Conservation (phyloP, 1,140 invertebrate species). For the Camponotus vicinus region DNA sequence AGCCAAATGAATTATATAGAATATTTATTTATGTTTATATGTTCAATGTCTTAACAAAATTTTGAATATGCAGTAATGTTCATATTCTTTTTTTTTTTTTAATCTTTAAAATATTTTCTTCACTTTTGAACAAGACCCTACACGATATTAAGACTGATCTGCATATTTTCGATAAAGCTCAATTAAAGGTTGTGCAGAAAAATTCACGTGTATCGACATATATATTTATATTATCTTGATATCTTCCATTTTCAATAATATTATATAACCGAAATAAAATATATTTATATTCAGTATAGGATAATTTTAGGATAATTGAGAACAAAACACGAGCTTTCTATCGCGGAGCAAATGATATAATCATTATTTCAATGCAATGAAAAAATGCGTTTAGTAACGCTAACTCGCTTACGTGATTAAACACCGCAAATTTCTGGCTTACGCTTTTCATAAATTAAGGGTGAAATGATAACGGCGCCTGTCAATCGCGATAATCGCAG, state of each 20-base stretch:
- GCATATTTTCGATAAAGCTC: background rate
- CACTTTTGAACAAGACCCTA: too few species aligned
- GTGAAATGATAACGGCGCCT: slow-evolving; percentile 47
- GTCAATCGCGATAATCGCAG: slow-evolving; percentile 39
- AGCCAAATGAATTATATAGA: too few species aligned
- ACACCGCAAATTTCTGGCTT: slow-evolving; percentile 44
- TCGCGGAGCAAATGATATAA: slow-evolving; percentile 10
- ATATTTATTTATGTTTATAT: too few species aligned
- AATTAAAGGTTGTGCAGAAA: background rate
- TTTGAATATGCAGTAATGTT: too few species aligned
- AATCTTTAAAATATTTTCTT: too few species aligned
- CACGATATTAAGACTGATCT: slow-evolving; percentile 23
- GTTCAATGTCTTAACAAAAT: too few species aligned
- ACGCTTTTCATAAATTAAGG: slow-evolving; percentile 53
- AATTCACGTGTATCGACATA: background rate
- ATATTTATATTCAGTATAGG: background rate
- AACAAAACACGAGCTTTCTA: background rate
- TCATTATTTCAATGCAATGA: slow-evolving; percentile 32
- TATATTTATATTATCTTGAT: background rate
- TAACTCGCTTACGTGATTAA: slow-evolving; percentile 16
- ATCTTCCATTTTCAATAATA: background rate
- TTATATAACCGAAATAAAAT: background rate
- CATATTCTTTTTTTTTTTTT: too few species aligned
- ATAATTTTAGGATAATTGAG: slow-evolving; percentile 26
- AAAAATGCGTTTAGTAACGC: slow-evolving; percentile 17